phyloP scores from a whole-genome alignment of 92 coral and sea anemone genomes.

The Siderastrea siderea region DNA sequence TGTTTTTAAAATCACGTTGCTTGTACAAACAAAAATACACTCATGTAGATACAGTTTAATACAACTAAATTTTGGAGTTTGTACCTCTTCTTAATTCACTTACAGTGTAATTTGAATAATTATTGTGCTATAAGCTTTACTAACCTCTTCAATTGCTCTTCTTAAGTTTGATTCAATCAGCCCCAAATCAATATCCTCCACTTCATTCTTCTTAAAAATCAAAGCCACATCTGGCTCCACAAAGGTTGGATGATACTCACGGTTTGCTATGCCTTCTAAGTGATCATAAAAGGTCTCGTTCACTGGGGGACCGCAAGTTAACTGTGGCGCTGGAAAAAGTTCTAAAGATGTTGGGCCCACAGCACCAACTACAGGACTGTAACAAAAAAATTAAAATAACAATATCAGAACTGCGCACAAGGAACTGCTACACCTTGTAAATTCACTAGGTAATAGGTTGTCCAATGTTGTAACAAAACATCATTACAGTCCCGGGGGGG shows the following conservation, averaged over 20 bases:
- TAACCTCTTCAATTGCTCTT: conserved; percentile 92
- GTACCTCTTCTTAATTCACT: neutral
- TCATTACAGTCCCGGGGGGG: too few species aligned
- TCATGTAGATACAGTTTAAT: too few species aligned
- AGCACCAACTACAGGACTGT: conserved; percentile 64
- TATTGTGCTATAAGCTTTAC: neutral
- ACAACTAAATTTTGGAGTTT: too few species aligned
- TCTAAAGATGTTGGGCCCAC: conserved; percentile 94
- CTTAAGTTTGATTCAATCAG: conserved; percentile 88
- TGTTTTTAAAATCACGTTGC: too few species aligned
- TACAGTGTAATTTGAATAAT: neutral
- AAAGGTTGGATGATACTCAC: conserved; percentile 89
- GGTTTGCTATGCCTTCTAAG: conserved; percentile 85
- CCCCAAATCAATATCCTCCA: conserved; percentile 90
- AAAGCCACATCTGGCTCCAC: conserved; percentile 97
- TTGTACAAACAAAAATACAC: too few species aligned
- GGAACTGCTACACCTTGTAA: too few species aligned
- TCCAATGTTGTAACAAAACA: too few species aligned
- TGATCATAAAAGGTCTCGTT: conserved; percentile 97
- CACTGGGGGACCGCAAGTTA: conserved; percentile 91
- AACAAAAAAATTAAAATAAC: neutral
- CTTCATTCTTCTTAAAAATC: conserved; percentile 95
- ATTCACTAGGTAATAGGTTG: too few species aligned
- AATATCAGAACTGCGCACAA: neutral
- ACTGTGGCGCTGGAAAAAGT: conserved; percentile 87